Evolutionary conservation across 2,113 vertebrate species (phyloP).

Genomic region (Lepidiolamprologus cunningtoni): DNA sequence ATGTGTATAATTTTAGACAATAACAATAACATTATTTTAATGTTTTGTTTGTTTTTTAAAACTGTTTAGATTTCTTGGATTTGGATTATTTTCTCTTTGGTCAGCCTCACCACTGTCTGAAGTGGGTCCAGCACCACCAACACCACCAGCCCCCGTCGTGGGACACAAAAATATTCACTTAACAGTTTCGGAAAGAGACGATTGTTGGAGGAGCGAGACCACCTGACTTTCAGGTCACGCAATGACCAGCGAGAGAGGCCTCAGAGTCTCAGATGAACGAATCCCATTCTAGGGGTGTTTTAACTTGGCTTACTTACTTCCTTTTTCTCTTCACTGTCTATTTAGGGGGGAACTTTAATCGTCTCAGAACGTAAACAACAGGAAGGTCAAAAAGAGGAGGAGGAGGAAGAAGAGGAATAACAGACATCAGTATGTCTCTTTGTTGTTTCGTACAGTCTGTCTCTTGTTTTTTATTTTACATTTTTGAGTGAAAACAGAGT

Average conservation of each 20-base stretch:
- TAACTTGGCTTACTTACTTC: background rate
- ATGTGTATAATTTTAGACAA: background rate
- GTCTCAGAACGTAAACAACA: rapidly evolving
- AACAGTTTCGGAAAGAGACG: background rate
- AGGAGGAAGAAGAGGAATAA: background rate
- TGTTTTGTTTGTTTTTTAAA: background rate
- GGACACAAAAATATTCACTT: background rate
- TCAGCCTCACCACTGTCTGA: background rate
- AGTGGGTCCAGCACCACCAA: background rate
- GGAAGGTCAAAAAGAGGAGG: background rate
- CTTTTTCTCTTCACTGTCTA: background rate
- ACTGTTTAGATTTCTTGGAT: background rate
- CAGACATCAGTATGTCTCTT: background rate
- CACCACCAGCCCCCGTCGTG: background rate
- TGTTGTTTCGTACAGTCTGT: background rate
- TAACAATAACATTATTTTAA: background rate
- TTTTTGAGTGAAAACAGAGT: background rate
- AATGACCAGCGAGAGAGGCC: background rate
- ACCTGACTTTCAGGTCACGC: background rate
- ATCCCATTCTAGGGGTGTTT: background rate
- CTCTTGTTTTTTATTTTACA: background rate
- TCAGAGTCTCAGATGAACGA: background rate
- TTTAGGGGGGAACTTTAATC: background rate
- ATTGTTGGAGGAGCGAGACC: background rate
- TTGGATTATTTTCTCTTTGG: background rate